A percentile compares a stretch with the other conserved stretches of the same genome.
phyloP scores from a whole-genome alignment of 1,140 invertebrate species.

The Cherax quadricarinatus region DNA sequence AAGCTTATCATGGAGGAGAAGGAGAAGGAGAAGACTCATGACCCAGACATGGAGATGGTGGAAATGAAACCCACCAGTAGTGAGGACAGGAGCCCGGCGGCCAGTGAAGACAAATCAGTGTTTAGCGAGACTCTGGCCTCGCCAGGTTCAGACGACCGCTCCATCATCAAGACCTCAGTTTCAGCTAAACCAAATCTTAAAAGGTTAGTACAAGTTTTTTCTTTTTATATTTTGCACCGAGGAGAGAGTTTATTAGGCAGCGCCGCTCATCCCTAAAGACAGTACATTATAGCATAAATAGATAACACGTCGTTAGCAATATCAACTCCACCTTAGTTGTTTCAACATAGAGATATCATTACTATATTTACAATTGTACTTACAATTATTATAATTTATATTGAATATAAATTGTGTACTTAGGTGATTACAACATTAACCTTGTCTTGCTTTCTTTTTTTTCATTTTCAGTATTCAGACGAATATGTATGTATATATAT shows the following conservation, averaged over 20 bases:
- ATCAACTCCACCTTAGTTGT: too few relatives aligned
- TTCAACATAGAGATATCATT: too few relatives aligned
- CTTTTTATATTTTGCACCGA: background rate
- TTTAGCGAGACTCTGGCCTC: constrained; percentile 42
- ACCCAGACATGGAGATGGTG: constrained; percentile 53
- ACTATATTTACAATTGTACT: too few relatives aligned
- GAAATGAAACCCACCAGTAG: constrained; percentile 28
- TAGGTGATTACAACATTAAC: too few relatives aligned
- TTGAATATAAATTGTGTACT: too few relatives aligned
- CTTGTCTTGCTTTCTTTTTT: too few relatives aligned
- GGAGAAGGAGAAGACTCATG: constrained; percentile 38
- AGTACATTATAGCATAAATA: too few relatives aligned
- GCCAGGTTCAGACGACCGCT: constrained; percentile 48
- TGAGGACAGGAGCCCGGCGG: constrained; percentile 69
- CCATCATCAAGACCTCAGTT: constrained; percentile 63
- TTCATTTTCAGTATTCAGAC: too few relatives aligned
- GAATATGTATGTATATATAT: background rate
- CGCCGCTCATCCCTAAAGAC: too few relatives aligned
- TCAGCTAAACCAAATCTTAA: constrained; percentile 80
- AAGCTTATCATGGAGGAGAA: constrained; percentile 39
- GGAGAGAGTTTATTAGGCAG: background rate
- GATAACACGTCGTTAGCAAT: too few relatives aligned
- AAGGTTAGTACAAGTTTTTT: constrained; percentile 77
- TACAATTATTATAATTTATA: too few relatives aligned
- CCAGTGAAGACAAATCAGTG: constrained; percentile 73